phyloP scores from a whole-genome alignment of 2,888 invertebrate genomes.

The Notodonta dromedarius region DNA sequence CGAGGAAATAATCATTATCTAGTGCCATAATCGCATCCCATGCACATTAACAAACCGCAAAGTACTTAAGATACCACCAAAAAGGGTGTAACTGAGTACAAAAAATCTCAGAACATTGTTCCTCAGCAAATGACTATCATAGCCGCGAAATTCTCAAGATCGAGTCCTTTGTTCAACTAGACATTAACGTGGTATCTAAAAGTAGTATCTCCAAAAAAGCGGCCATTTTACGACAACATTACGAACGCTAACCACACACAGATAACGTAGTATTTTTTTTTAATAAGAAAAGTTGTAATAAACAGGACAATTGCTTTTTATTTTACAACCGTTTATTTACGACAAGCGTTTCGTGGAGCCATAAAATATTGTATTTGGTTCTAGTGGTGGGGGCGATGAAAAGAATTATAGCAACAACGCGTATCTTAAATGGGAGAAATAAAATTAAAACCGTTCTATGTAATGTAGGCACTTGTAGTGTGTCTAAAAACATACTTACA shows the following conservation, averaged over 20 bases:
- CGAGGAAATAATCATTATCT: no score
- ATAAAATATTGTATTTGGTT: slow-evolving; percentile 36
- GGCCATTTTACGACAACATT: slow-evolving; percentile 38
- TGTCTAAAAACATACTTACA: no score
- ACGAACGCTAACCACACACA: slow-evolving; percentile 37
- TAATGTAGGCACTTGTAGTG: no score
- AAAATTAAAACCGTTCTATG: no score
- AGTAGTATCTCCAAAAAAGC: slow-evolving; percentile 16
- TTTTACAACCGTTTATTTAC: slow-evolving; percentile 45
- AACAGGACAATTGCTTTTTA: slow-evolving; percentile 49
- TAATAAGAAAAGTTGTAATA: slow-evolving; percentile 40
- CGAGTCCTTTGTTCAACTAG: not conserved
- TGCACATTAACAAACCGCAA: no score
- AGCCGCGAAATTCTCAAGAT: not conserved
- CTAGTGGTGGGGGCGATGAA: not conserved
- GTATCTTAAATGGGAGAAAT: not conserved
- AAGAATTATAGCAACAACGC: not conserved
- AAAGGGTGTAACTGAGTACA: not conserved
- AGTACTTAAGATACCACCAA: no score
- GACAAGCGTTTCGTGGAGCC: slow-evolving; percentile 23
- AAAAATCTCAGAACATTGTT: not conserved
- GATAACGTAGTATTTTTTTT: slow-evolving; percentile 24
- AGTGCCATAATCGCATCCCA: no score
- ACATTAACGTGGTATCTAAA: slow-evolving; percentile 10
- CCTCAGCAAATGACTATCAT: not conserved